These are phyloP conservation scores for Scortum barcoo DNA, from an alignment of 2,113 vertebrate species.

Conservation along the genomic window DNA sequence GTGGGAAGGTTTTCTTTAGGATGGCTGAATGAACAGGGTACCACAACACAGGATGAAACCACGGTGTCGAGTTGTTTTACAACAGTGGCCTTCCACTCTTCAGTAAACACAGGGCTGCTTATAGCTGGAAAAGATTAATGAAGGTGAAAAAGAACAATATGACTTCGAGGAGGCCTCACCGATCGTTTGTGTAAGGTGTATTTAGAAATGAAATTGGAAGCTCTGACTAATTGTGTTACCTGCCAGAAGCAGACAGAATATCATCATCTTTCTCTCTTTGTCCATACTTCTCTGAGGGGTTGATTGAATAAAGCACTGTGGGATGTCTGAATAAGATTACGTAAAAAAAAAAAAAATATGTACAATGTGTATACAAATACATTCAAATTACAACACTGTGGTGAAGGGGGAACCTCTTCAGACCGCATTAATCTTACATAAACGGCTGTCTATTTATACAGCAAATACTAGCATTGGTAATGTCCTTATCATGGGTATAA, in stretches of 20 bases:
- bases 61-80: constrained; percentile 5
- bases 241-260: constrained; percentile 23
- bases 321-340: background rate
- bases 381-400: background rate
- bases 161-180: background rate
- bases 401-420: background rate
- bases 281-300: constrained; percentile 29
- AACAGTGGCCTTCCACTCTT: constrained; percentile 56
- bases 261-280: background rate
- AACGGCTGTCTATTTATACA: background rate
- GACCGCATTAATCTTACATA: background rate
- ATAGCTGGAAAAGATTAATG: constrained; percentile 38
- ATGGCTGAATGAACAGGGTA: constrained; percentile 74
- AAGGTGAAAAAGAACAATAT: background rate
- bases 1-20: constrained; percentile 13
- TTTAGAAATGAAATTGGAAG: background rate
- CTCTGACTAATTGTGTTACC: constrained; percentile 34
- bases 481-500: background rate
- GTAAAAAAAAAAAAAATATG: background rate
- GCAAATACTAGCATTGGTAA: background rate
- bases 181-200: background rate
- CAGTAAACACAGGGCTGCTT: constrained; percentile 16
- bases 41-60: constrained; percentile 74
- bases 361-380: no score
- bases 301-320: background rate